Percentiles rank a stretch among this genome's conserved stretches.
Evolutionary conservation across 2,888 invertebrate genomes (phyloP).

Genomic region (Zaprionus obscuricornis): DNA sequence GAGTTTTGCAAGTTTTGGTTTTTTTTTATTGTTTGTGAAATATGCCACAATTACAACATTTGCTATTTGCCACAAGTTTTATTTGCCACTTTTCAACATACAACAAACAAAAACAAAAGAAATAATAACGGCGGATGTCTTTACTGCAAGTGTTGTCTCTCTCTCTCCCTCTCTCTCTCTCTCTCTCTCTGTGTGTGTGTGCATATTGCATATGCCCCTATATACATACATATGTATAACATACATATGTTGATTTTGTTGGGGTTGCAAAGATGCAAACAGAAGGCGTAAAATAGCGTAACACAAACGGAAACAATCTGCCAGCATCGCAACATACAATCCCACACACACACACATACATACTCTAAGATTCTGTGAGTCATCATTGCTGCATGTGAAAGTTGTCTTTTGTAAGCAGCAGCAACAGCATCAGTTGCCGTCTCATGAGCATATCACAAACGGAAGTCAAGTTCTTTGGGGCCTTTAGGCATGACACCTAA

Average conservation of each 20-base stretch:
- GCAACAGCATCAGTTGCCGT: slow-evolving; percentile 37
- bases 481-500: neutral
- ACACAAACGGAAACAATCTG: slow-evolving; percentile 32
- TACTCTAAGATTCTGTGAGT: slow-evolving; percentile 11
- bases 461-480: too few relatives aligned
- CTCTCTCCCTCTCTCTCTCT: neutral
- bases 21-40: slow-evolving; percentile 15
- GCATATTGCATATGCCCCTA: neutral
- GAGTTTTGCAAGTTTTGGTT: too few relatives aligned
- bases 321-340: neutral
- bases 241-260: neutral
- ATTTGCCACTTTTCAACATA: too few relatives aligned
- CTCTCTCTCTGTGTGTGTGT: slow-evolving; percentile 7
- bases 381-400: too few relatives aligned
- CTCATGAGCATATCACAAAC: slow-evolving; percentile 9
- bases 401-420: too few relatives aligned
- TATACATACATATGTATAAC: neutral
- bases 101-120: neutral
- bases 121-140: neutral
- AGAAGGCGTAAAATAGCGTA: slow-evolving; percentile 3
- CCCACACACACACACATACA: neutral
- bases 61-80: too few relatives aligned
- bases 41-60: slow-evolving; percentile 43
- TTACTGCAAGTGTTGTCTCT: neutral
- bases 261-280: slow-evolving; percentile 22